Conservation (phyloP, 2,797 vertebrate species). For the Manis crassicaudata region DNA sequence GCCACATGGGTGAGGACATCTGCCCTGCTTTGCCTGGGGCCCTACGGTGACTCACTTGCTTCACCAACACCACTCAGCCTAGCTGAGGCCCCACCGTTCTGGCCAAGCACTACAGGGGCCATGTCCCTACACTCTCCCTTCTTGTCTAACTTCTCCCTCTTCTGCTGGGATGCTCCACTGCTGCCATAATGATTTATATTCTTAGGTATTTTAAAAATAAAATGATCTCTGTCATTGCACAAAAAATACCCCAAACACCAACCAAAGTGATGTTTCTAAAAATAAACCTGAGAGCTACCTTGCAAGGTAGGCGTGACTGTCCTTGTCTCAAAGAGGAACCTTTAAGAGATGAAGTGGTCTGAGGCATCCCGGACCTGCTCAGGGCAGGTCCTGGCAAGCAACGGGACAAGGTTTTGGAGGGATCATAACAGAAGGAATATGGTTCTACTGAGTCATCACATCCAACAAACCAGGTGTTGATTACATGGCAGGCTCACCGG, state of each 20-base stretch:
- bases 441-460: not conserved
- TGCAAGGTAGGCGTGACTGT: not conserved
- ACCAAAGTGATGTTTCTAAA: not conserved
- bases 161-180: not conserved
- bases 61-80: not conserved
- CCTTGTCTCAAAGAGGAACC: not conserved
- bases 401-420: not conserved
- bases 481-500: rapidly evolving
- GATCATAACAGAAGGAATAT: not conserved
- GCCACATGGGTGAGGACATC: rapidly evolving
- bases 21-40: not conserved
- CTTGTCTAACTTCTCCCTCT: not conserved
- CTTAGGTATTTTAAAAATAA: constrained; percentile 14
- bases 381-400: not conserved
- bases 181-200: not conserved
- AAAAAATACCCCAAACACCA: not conserved
- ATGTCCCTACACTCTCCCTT: not conserved
- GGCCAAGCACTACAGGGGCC: no score
- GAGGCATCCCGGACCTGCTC: rapidly evolving
- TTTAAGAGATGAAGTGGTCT: not conserved
- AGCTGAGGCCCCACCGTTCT: rapidly evolving
- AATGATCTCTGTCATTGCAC: not conserved
- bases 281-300: not conserved
- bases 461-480: no score
- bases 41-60: rapidly evolving